Evolutionary conservation across 2,888 invertebrate genomes (phyloP), one percentile per base, ranked within the genome.

Genomic region (Aphidius colemani): DNA sequence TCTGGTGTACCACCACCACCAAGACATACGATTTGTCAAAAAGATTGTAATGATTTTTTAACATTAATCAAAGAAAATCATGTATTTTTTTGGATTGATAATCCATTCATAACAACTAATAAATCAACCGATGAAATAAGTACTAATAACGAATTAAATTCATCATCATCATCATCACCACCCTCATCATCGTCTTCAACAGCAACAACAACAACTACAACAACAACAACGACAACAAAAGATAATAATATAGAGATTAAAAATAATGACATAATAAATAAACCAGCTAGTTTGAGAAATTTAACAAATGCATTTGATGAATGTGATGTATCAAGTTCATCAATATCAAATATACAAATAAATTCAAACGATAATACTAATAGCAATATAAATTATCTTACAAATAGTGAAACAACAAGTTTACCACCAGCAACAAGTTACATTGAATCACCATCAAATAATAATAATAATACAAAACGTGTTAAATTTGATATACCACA

Each of bases 1-100:
- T 86, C 86, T 69, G 92, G 92, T 1, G 86, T 93, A 1, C 84
- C 89, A 7, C 92, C 93, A 30, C 93, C 92, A 8, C 92, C 91
- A 0, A 90, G 90, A 39, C 85, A 91, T 9, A 92, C 92, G 10
- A 87, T 86, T 46, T 83, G 89, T 39, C 88, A 89, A 71, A 84
- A 88, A 61, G 89, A 90, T 75, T 87, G 88, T 18, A 83, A 85
- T 40, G 88, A 89, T 75, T 88, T 90, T 81, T 85, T 92, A 13
- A 83, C 85, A 18, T 85, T 84, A 65, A 87, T 88, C 75, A 86
- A 87, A 69, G 79, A 84, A 9, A 85, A 86, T 64, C 80, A 86
- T 11, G 83, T 85, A 13, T 81, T 84, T 2, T 87, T 87, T 71
- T 84, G 82, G 76, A 82, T 81, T 9, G 69, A 30, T 30, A 30